A percentile compares a stretch with the other conserved stretches of the same genome.
phyloP scores from a whole-genome alignment of 2,113 vertebrate species.

The Heterotilapia buettikoferi region DNA sequence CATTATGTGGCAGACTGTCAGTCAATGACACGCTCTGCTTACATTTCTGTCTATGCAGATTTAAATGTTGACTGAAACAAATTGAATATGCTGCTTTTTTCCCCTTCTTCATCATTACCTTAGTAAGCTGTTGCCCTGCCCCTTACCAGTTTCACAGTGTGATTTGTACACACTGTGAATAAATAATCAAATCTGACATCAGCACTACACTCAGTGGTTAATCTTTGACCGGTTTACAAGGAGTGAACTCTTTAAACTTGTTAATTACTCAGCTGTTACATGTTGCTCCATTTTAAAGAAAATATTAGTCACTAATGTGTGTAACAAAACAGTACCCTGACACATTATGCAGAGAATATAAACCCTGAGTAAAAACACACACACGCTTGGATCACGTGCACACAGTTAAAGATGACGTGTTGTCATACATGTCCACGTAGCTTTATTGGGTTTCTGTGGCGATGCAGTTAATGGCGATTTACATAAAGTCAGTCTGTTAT shows the following conservation, averaged over 20 bases:
- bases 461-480: background rate
- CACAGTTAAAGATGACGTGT: background rate
- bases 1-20: background rate
- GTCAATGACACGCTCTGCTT: background rate
- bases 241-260: background rate
- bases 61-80: background rate
- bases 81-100: background rate
- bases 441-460: background rate
- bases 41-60: background rate
- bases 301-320: background rate
- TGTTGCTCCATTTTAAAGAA: background rate
- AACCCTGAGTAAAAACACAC: background rate
- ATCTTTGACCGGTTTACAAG: background rate
- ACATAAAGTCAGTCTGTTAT: slow-evolving; percentile 13
- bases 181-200: background rate
- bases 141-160: background rate
- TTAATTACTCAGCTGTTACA: background rate
- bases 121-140: background rate
- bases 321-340: background rate
- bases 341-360: background rate
- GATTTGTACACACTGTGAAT: background rate
- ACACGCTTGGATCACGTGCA: background rate
- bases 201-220: background rate
- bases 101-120: background rate
- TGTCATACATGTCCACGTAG: background rate